Percentiles rank a stretch among this genome's conserved stretches.
Evolutionary conservation across 2,888 invertebrate genomes (phyloP).

Genomic region (Hirtodrosophila confusa): DNA sequence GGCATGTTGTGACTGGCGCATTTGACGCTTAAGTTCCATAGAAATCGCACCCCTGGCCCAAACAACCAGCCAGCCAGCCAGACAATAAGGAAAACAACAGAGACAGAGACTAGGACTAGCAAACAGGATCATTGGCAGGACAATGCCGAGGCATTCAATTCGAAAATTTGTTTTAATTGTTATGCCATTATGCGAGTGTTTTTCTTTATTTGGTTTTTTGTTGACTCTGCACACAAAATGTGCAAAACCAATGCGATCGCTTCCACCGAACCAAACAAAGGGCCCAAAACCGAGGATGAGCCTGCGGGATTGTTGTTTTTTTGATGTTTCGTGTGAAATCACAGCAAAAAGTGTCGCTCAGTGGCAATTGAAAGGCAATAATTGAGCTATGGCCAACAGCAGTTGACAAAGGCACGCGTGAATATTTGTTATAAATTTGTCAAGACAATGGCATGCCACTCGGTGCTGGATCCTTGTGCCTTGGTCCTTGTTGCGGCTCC

Average conservation of each 20-base stretch:
- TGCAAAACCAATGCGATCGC: conserved; percentile 61
- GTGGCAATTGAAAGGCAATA: conserved; percentile 74
- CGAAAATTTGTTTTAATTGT: conserved; percentile 78
- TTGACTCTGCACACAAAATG: conserved; percentile 59
- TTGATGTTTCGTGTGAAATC: conserved; percentile 62
- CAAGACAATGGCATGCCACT: conserved; percentile 49
- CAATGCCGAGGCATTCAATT: conserved; percentile 60
- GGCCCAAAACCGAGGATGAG: conserved; percentile 23
- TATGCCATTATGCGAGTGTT: conserved; percentile 57
- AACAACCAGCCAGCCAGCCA: conserved; percentile 7
- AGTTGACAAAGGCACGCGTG: conserved; percentile 76
- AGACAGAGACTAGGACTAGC: neutral
- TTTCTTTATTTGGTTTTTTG: conserved; percentile 46
- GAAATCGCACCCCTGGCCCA: conserved; percentile 60
- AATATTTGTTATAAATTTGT: conserved; percentile 81
- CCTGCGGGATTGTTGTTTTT: conserved; percentile 24
- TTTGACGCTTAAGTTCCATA: conserved; percentile 75
- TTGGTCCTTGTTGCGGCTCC: conserved; percentile 4
- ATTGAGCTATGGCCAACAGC: conserved; percentile 62
- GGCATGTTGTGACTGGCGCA: conserved; percentile 72
- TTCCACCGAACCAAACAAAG: conserved; percentile 69
- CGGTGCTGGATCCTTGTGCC: neutral
- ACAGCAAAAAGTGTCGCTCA: conserved; percentile 45
- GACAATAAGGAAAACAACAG: conserved; percentile 28
- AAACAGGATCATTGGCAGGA: conserved; percentile 57